Base-by-base conservation (phyloP, 2,797 vertebrate genomes). In the Limosa lapponica region DNA sequence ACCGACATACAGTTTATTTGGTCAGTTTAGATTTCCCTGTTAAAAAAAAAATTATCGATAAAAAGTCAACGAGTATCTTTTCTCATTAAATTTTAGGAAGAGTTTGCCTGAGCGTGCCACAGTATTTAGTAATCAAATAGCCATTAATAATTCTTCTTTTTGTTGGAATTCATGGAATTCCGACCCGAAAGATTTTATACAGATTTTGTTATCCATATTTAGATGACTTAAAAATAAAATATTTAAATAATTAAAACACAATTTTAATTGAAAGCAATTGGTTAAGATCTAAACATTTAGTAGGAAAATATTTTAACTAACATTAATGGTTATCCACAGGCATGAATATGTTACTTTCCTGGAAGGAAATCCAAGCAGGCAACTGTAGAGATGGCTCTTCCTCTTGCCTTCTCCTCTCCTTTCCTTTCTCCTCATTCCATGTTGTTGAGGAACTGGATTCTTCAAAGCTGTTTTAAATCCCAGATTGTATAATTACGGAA, bases 141-240 rank as follows among this genome's bases (percentile, higher is more conserved):
- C 36, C 22, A 59, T 55, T 51, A 58, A 57, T 77, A 61, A 48
- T 65, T 48, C 5, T 49, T 17, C 3, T 41, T 62, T 70, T 70
- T 64, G 67, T 16, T 73, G 2, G 4, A 57, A 58, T 65, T 44
- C 0, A 0, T 64, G 41, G 15, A 69, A 32, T 52, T 69, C 6
- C 44, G 19, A 61, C 27, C 13, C 22, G 57, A 23, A 23, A 54
- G 16, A 34, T 58, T 44, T 77, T 28, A 11, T 49, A 57, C 8
- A 49, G 9, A n/a, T 73, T 85, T 67, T 71, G 8, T 32, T 77
- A 62, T 28, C 12, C 13, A 17, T 4, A 4, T 71, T 64, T 41
- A 79, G 18, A 46, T 55, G 1, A 59, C 43, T 67, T 75, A 6
- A 36, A 55, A 90, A 34, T 57, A 84, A 41, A 46, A 34, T 44